Conservation (phyloP, 2,797 vertebrate species). For the Lacerta bilineata region DNA sequence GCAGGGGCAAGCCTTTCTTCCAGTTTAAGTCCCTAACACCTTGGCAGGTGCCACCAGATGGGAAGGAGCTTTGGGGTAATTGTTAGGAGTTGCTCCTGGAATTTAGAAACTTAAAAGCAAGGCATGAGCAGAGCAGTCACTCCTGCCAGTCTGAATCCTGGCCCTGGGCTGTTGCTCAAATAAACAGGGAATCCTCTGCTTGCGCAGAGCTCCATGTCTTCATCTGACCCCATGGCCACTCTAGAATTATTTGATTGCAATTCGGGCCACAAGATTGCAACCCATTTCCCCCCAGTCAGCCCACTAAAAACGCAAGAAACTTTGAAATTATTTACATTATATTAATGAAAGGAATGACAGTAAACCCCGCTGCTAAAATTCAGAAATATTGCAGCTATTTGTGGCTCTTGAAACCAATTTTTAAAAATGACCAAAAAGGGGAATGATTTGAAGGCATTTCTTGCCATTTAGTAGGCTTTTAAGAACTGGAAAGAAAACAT, state of each 20-base stretch:
- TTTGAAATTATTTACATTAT: background rate
- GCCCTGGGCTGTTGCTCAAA: too few species aligned
- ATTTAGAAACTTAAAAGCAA: background rate
- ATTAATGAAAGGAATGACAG: background rate
- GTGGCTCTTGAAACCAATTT: conserved; percentile 30
- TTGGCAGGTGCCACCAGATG: background rate
- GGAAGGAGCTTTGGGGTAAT: background rate
- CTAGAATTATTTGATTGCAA: background rate
- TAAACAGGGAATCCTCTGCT: background rate
- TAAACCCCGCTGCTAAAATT: conserved; percentile 9
- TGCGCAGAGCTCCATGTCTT: background rate
- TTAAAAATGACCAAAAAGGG: background rate
- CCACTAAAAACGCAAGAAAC: background rate
- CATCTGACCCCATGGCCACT: background rate
- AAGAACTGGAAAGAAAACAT: conserved; percentile 31
- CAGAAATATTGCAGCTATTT: conserved; percentile 22
- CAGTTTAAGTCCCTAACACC: too few species aligned
- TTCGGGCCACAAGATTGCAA: background rate
- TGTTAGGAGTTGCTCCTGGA: background rate
- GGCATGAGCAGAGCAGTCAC: background rate
- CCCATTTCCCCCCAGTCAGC: background rate
- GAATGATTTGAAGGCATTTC: conserved; percentile 13
- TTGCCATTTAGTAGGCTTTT: conserved; percentile 25
- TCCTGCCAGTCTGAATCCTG: background rate
- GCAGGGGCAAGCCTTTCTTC: background rate